Base-by-base conservation (phyloP, 2,888 invertebrate species). In the Lottia gigantea region DNA sequence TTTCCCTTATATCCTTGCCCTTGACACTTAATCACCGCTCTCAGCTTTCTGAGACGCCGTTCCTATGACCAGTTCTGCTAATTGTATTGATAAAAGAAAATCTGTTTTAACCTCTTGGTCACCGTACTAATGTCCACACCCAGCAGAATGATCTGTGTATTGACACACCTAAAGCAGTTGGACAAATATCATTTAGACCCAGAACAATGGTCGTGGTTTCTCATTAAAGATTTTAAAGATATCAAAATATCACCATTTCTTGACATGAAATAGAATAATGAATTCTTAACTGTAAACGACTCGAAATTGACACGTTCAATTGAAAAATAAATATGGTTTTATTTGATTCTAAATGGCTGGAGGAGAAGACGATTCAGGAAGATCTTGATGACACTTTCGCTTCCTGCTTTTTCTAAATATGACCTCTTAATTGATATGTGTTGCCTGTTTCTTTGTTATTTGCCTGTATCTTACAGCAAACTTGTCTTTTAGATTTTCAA, bases 241-340 rank as follows among this genome's bases (percentile, higher is more conserved):
- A 55, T 55, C 19, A 55, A 55, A 55, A 55, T 55, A 55, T 55
- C 55, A 23, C 55, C 55, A 14, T 23, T 23, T 23, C 23, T 55
- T 55, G 55, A 55, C 55, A 55, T 55, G 55, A 19, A 55, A 55
- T 23, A 55, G 55, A 55, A 55, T 55, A 55, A 55, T 55, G 55
- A 19, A 55, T 55, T 23, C 19, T 55, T 19, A 55, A 23, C 23
- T 23, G 55, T 55, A 19, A 55, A 55, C 55, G 55, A 55, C 8
- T 23, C 19, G 14, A 55, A 55, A 23, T 55, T 55, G 55, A 23
- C 55, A 55, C 23, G 55, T 23, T 55, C 55, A 55, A 55, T 55
- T 19, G 23, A 55, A 55, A 55, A 23, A 55, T 23, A 55, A 55
- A 55, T 23, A 55, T 55, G 23, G 15, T 55, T 55, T 55, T 23